Base-by-base conservation (phyloP, 2,888 invertebrate genomes). In the Hybos culiciformis region DNA sequence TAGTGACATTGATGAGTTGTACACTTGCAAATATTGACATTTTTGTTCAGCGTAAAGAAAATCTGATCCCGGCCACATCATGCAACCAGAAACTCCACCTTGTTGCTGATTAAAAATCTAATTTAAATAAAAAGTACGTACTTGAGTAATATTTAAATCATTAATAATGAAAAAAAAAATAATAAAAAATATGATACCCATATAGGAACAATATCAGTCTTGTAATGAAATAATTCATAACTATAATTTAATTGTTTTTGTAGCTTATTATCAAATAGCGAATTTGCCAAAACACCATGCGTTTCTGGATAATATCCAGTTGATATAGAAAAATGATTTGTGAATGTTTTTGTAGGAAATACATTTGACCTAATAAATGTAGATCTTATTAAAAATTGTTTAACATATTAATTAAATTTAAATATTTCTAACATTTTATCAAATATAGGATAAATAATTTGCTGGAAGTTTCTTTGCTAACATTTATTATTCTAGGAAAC, bases 61-160 rank as follows among this genome's bases (percentile, higher is more conserved):
- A 26, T 67, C 56, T 39, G 70, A 66, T 2, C 81, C 81, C 4
- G 80, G 79, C 82, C 82, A 83, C 76, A 80, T 80, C 67, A 79
- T 71, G 4, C 70, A 67, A 1, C 78, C 83, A 43, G 78, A 78
- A 50, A 70, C 63, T 39, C 76, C 67, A 19, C 65, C 68, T 7
- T 56, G 52, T 53, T 67, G 60, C 61, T 80, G 71, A 60, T 77
- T 77, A 50, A 73, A 54, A 7, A 69, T 71, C 77, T 77, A 50
- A n/a, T n/a, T n/a, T n/a, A n/a, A n/a, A n/a, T n/a, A n/a, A n/a
- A n/a, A n/a, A n/a, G n/a, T n/a, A n/a, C n/a, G n/a, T n/a, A n/a
- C n/a, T n/a, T n/a, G n/a, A n/a, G n/a, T n/a, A n/a, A n/a, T n/a
- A n/a, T n/a, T n/a, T n/a, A n/a, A n/a, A n/a, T n/a, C n/a, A n/a